A percentile compares a stretch with the other conserved stretches of the same genome.
These are phyloP conservation scores for Bimastos eiseni DNA, from an alignment of 2,888 invertebrate species.

Conservation along the genomic window DNA sequence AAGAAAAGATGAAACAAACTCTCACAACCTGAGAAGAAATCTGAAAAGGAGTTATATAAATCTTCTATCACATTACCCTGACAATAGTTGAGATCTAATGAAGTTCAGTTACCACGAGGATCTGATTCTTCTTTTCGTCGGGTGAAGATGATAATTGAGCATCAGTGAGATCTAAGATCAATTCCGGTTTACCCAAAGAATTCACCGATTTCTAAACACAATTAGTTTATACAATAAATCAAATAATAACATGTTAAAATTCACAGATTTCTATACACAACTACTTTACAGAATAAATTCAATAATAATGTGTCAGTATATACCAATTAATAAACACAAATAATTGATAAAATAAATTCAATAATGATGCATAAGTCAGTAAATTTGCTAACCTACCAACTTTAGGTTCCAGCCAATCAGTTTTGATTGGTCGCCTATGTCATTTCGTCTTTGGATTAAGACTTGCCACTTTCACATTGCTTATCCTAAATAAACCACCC, in stretches of 20 bases:
- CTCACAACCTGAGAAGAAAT: no score
- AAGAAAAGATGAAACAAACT: not conserved
- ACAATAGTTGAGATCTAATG: not conserved
- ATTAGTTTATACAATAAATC: not conserved
- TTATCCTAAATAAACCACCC: no score
- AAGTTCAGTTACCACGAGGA: conserved; percentile 25
- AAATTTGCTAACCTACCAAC: not conserved
- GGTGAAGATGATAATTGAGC: conserved; percentile 23
- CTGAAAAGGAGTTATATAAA: not conserved
- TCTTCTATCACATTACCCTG: not conserved
- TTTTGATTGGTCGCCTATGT: no score
- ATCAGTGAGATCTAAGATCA: conserved; percentile 8
- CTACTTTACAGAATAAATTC: not conserved
- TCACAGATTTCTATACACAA: no score
- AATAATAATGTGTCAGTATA: no score
- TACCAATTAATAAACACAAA: no score
- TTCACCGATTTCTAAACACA: conserved; percentile 25
- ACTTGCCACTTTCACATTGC: no score
- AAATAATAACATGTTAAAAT: not conserved
- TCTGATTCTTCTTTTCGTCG: conserved; percentile 33
- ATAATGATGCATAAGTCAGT: not conserved
- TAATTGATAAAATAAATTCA: not conserved
- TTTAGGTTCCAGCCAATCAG: no score
- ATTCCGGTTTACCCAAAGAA: conserved; percentile 33
- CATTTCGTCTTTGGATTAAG: no score